These are phyloP conservation scores for Coboldia fuscipes DNA, from an alignment of 1,140 invertebrate genomes.

Conservation along the genomic window DNA sequence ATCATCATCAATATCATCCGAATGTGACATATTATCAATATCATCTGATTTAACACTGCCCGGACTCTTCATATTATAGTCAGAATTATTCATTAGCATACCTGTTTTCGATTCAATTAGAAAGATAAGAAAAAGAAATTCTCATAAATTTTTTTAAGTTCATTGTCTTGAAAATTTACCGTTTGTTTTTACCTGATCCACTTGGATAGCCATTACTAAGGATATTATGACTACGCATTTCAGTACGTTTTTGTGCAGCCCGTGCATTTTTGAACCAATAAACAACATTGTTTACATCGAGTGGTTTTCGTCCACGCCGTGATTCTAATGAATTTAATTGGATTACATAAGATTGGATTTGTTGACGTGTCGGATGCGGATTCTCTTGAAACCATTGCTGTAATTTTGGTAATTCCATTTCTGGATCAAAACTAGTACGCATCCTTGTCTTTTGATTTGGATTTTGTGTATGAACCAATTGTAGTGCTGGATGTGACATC, in stretches of 20 bases:
- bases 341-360: slow-evolving; percentile 87
- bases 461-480: slow-evolving; percentile 48
- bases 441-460: slow-evolving; percentile 75
- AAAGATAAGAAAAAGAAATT: not conserved
- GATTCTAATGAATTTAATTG: slow-evolving; percentile 85
- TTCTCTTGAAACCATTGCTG: slow-evolving; percentile 92
- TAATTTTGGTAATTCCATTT: slow-evolving; percentile 81
- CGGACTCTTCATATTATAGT: slow-evolving; percentile 20
- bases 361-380: slow-evolving; percentile 80
- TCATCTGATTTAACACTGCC: slow-evolving; percentile 20
- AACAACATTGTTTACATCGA: slow-evolving; percentile 93
- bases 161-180: too few relatives aligned
- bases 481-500: slow-evolving; percentile 38
- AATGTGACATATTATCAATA: slow-evolving; percentile 21
- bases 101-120: not conserved
- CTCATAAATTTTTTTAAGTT: too few relatives aligned
- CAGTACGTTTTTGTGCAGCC: slow-evolving; percentile 79
- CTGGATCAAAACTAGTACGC: slow-evolving; percentile 85
- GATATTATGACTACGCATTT: slow-evolving; percentile 32
- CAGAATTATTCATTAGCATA: slow-evolving; percentile 16
- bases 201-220: not conserved
- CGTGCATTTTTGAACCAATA: slow-evolving; percentile 98
- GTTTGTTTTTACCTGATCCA: not conserved
- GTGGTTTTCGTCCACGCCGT: slow-evolving; percentile 69
- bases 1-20: slow-evolving; percentile 17